A percentile compares a stretch with the other conserved stretches of the same genome.
Conservation (phyloP, 2,797 vertebrate species). For the Adrianichthys oophorus region DNA sequence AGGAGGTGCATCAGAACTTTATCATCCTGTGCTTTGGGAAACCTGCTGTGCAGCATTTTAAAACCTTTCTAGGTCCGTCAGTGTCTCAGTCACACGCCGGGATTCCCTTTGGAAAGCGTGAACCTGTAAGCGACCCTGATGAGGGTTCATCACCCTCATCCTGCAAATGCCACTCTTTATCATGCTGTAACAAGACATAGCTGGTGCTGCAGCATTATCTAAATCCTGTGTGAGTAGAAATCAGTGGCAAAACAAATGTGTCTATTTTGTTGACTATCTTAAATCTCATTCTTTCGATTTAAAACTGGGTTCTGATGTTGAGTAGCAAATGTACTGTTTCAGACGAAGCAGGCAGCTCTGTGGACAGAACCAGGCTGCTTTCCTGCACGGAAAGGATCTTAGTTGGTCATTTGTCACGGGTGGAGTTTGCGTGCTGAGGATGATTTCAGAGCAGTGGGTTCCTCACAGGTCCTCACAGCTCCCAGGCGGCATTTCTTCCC, state of each 20-base stretch:
- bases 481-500: constrained; percentile 27
- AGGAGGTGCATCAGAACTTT: constrained; percentile 34
- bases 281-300: too few species aligned
- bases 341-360: constrained; percentile 16
- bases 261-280: too few species aligned
- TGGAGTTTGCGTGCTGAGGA: constrained; percentile 79
- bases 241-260: too few species aligned
- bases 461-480: constrained; percentile 45
- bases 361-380: constrained; percentile 31
- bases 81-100: constrained; percentile 43
- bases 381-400: constrained; percentile 64
- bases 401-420: constrained; percentile 73
- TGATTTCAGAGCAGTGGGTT: constrained; percentile 58
- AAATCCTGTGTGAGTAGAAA: constrained; percentile 27
- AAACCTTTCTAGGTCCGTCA: constrained; percentile 28
- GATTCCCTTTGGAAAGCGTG: constrained; percentile 25
- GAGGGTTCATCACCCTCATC: constrained; percentile 39
- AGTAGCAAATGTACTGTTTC: too few species aligned
- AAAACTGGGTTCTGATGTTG: constrained; percentile 10
- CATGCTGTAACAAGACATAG: constrained; percentile 41
- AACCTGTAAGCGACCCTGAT: constrained; percentile 45
- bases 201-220: constrained; percentile 52
- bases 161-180: constrained; percentile 16
- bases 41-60: constrained; percentile 36
- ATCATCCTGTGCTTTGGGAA: constrained; percentile 38